These are phyloP conservation scores for Lontra canadensis DNA, from an alignment of 2,113 vertebrate species.

Conservation along the genomic window DNA sequence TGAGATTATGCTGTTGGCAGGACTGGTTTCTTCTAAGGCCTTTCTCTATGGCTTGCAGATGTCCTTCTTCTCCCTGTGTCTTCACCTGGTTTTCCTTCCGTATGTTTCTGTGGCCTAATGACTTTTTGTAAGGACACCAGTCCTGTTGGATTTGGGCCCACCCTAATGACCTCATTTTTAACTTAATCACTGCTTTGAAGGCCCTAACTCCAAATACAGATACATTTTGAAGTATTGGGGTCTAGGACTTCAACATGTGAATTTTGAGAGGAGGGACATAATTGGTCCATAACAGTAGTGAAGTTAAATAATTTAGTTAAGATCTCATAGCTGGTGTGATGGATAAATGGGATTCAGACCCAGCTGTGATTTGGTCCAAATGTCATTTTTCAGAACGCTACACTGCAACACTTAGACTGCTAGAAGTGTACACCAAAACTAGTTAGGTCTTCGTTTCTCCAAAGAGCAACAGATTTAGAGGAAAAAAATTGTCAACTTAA, in stretches of 20 bases:
- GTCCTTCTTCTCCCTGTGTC: neutral
- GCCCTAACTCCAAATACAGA: neutral
- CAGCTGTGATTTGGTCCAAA: neutral
- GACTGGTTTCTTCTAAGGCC: neutral
- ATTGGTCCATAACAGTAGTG: neutral
- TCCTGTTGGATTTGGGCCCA: neutral
- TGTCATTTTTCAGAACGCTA: neutral
- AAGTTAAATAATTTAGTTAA: slow-evolving; percentile 10
- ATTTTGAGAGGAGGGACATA: neutral
- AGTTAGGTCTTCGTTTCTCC: neutral
- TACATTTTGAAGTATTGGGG: neutral
- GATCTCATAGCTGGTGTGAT: neutral
- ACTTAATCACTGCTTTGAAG: neutral
- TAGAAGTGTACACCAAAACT: neutral
- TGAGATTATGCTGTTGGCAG: neutral
- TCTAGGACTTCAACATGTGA: neutral
- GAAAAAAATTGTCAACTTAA: neutral
- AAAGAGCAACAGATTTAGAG: neutral
- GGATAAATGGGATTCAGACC: neutral
- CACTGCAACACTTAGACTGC: neutral
- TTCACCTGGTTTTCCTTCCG: neutral
- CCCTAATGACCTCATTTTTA: slow-evolving; percentile 12
- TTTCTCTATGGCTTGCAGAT: neutral
- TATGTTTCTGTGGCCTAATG: neutral
- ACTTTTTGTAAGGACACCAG: neutral